phyloP scores from a whole-genome alignment of 2,797 vertebrate species.

The Falco cherrug region DNA sequence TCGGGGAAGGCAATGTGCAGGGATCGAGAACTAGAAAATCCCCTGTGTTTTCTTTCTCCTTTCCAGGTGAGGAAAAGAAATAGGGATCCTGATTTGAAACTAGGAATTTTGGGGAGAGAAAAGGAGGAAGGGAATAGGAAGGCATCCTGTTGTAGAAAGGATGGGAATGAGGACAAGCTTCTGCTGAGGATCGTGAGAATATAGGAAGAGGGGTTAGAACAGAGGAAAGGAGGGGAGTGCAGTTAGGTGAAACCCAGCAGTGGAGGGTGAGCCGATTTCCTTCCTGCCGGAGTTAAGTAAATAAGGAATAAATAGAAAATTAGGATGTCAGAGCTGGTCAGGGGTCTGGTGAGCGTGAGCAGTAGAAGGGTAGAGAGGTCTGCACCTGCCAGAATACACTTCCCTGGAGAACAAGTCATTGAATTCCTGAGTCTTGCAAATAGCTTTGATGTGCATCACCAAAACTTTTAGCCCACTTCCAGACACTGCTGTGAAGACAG shows the following conservation, averaged over 20 bases:
- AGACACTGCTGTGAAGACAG: background rate
- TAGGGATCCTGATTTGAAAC: background rate
- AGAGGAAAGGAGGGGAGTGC: background rate
- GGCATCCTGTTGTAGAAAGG: background rate
- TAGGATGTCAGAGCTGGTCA: background rate
- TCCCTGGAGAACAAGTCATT: background rate
- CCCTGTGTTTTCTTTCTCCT: background rate
- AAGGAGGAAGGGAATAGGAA: background rate
- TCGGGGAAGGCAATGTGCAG: fast-evolving
- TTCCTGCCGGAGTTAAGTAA: fast-evolving
- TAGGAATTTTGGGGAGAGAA: background rate
- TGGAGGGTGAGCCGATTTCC: background rate
- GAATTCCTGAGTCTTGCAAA: background rate
- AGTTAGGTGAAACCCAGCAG: background rate
- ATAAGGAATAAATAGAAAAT: background rate
- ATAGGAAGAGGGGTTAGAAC: background rate
- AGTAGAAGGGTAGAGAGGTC: background rate
- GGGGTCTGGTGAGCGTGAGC: background rate
- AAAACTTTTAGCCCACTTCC: background rate
- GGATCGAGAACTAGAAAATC: background rate
- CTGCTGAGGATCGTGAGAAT: background rate
- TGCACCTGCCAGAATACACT: background rate
- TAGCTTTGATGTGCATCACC: background rate
- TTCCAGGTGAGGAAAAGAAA: background rate
- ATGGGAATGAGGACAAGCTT: background rate